These are phyloP conservation scores for Lathronympha strigana DNA, from an alignment of 2,888 invertebrate species.

Conservation along the genomic window DNA sequence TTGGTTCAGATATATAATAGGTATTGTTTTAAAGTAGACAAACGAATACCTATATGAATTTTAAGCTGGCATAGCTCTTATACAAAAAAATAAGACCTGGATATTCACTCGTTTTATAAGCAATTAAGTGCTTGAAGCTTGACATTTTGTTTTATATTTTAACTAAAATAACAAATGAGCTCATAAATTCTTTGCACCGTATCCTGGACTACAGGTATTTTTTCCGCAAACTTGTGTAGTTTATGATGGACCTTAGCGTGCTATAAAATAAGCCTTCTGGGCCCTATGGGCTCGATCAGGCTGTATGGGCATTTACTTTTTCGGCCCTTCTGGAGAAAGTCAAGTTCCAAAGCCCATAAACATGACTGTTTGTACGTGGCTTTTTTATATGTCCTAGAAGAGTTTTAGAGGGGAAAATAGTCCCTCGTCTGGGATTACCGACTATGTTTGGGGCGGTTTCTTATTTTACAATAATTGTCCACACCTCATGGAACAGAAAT, in stretches of 20 bases:
- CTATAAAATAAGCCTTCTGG: constrained; percentile 24
- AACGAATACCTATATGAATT: no score
- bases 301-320: constrained; percentile 16
- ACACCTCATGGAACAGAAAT: no score
- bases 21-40: no score
- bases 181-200: not conserved
- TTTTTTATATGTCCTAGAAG: not conserved
- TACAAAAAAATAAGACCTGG: no score
- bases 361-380: not conserved
- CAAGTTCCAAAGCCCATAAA: constrained; percentile 14
- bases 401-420: not conserved
- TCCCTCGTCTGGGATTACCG: no score
- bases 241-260: constrained; percentile 29
- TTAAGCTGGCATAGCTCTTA: no score
- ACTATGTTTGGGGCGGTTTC: no score
- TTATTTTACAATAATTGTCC: no score
- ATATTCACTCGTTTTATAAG: no score
- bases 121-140: no score
- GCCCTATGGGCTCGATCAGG: constrained; percentile 17
- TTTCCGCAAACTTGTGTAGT: constrained; percentile 28
- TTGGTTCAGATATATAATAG: no score
- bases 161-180: not conserved
- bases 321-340: constrained; percentile 21
- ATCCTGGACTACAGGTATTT: constrained; percentile 8
- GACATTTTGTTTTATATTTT: not conserved